These are phyloP conservation scores for Phymastichus coffea DNA, from an alignment of 1,140 invertebrate genomes.

Conservation along the genomic window DNA sequence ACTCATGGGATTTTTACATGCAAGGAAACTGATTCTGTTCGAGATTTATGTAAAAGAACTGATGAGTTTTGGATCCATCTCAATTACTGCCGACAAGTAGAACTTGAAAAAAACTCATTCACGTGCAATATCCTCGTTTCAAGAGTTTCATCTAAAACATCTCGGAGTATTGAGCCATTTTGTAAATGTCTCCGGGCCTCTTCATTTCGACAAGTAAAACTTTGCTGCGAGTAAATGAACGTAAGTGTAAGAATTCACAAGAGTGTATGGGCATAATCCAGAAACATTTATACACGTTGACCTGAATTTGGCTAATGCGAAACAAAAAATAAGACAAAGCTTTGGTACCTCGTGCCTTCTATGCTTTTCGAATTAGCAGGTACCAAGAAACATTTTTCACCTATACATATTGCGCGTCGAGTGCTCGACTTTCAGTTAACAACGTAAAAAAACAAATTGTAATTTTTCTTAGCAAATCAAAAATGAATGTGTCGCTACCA, in stretches of 20 bases:
- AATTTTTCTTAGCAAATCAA: not conserved
- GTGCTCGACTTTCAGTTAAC: conserved; percentile 9
- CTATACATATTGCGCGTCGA: conserved; percentile 28
- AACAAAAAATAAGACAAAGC: conserved; percentile 14
- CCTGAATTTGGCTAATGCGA: conserved; percentile 32
- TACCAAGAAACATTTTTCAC: conserved; percentile 40
- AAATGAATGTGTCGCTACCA: not conserved
- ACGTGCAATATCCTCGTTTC: too few relatives aligned
- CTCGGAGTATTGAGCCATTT: too few relatives aligned
- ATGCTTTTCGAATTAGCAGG: conserved; percentile 37
- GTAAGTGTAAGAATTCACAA: not conserved
- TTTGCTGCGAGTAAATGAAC: not conserved
- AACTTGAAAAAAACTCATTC: too few relatives aligned
- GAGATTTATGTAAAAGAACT: too few relatives aligned
- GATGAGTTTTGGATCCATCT: too few relatives aligned
- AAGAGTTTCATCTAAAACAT: too few relatives aligned
- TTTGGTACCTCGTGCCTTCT: conserved; percentile 47
- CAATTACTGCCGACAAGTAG: too few relatives aligned
- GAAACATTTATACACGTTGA: conserved; percentile 28
- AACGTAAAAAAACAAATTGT: conserved; percentile 12
- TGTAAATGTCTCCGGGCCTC: too few relatives aligned
- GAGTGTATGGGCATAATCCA: conserved; percentile 17
- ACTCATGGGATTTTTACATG: too few relatives aligned
- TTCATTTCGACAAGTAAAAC: too few relatives aligned
- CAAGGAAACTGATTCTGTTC: too few relatives aligned